Evolutionary conservation across 2,888 invertebrate species (phyloP), one percentile per base, ranked within the genome.

Genomic region (Ellobium chinense): DNA sequence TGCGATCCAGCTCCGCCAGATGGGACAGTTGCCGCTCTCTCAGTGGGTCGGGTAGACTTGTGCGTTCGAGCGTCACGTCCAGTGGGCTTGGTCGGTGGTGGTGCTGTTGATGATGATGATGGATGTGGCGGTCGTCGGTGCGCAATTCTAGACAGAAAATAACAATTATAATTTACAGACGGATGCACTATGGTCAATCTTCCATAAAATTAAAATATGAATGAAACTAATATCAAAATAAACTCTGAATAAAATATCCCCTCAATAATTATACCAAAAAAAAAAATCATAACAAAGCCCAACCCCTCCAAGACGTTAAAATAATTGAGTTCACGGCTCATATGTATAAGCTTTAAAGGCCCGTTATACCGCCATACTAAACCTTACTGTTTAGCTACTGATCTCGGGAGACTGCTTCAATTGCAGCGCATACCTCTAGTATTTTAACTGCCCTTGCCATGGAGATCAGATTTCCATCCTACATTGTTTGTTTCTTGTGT

Each of bases 1-100:
- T 27, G 2, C 75, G 70, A 4, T 83, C 81, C 5, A 83, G 62
- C n/a, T 83, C 83, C 3, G 62, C 80, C 27, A 81, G 54, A 54
- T 83, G 83, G 2, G 46, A 74, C 69, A 81, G 73, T 63, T 83
- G 83, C 4, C 79, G 72, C 60, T 83, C 83, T 18, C 81, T 75
- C 4, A 81, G 39, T 7, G 83, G 79, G 37, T 81, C 79, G 9
- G 80, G 77, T 27, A 82, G 24, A 18, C 65, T 74, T n/a, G 79
- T 46, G 14, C 75, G 70, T 36, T 79, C 79, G 37, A 82, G 34
- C 1, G 72, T 62, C 31, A 79, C 65, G 46, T 79, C 79, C 21
- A 82, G 58, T 24, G 79, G 76, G 14, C 76, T 80, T 62, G 80
- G 80, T 2, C 80, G 65, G 29, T 68, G 77, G 37, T 74, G 69